Evolutionary conservation across 1,140 invertebrate species (phyloP), one percentile per base, ranked within the genome.

Genomic region (Macrostomum lignano): DNA sequence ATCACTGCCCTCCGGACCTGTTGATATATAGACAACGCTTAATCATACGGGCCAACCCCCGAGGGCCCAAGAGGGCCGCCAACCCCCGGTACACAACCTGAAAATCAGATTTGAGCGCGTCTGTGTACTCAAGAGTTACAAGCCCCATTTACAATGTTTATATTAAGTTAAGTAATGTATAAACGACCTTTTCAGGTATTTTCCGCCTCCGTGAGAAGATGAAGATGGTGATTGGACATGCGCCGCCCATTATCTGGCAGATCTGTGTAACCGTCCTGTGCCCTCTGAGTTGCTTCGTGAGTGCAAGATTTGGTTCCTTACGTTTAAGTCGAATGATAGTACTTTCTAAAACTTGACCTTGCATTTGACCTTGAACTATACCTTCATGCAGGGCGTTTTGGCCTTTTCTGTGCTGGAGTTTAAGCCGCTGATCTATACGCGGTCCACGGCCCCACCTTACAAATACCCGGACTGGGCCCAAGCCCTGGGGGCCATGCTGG

Each of bases 391-490:
- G 86, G 78, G 78, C 33, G 81, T 93, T 2, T 84, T 94, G 44
- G 65, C 91, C 41, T 94, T 93, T 60, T 88, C 84, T 59, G 55
- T 93, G 31, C 64, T 91, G 1, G 76, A 84, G 61, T 93, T 82
- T 67, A 73, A 71, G 26, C 79, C 81, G 11, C 68, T 93, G 22
- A 82, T 73, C 48, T 91, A 91, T 53, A 62, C 86, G 48, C 70
- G 73, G 7, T n/a, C n/a, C n/a, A n/a, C n/a, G n/a, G n/a, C n/a
- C n/a, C n/a, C n/a, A n/a, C n/a, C 39, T 9, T 94, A 94, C 48
- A 72, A 75, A 44, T 94, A 84, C 58, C 86, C 88, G 1, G 70
- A 71, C 63, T 88, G 82, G 81, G 75, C 77, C 17, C 79, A 94
- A 51, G 64, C 72, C 0, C 70, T 94, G 42, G 88, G 88, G 7